These are phyloP conservation scores for Conistra vaccinii DNA, from an alignment of 2,888 invertebrate genomes.

Conservation along the genomic window DNA sequence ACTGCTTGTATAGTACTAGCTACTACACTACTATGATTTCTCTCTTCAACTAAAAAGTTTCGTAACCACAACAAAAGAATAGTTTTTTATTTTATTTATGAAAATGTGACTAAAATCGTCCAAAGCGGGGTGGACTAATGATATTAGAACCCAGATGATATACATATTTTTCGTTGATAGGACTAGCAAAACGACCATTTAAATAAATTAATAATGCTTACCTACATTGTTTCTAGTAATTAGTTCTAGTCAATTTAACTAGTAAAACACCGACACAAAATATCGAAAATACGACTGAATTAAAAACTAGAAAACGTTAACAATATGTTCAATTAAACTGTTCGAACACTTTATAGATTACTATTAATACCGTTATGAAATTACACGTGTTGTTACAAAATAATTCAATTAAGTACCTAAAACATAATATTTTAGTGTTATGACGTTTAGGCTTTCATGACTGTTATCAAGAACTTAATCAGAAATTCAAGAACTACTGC, in stretches of 20 bases:
- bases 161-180: too few species aligned
- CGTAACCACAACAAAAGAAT: too few species aligned
- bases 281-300: constrained; percentile 2
- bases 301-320: constrained; percentile 32
- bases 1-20: not conserved
- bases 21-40: too few species aligned
- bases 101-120: too few species aligned
- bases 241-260: constrained; percentile 21
- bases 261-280: constrained; percentile 24
- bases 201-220: too few species aligned
- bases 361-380: constrained; percentile 17
- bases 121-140: too few species aligned
- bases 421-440: not conserved
- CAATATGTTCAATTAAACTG: constrained; percentile 16
- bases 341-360: constrained; percentile 2
- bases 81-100: too few species aligned
- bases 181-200: too few species aligned
- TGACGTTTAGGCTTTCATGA: constrained; percentile 32
- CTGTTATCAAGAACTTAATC: constrained; percentile 40
- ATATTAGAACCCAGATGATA: too few species aligned
- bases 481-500: constrained; percentile 22
- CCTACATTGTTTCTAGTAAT: constrained; percentile 12
- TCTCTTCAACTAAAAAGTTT: too few species aligned
- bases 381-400: constrained; percentile 6
- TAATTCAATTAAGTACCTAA: constrained; percentile 44